These are phyloP conservation scores for Luffia ferchaultella DNA, from an alignment of 2,888 invertebrate genomes.

Conservation along the genomic window DNA sequence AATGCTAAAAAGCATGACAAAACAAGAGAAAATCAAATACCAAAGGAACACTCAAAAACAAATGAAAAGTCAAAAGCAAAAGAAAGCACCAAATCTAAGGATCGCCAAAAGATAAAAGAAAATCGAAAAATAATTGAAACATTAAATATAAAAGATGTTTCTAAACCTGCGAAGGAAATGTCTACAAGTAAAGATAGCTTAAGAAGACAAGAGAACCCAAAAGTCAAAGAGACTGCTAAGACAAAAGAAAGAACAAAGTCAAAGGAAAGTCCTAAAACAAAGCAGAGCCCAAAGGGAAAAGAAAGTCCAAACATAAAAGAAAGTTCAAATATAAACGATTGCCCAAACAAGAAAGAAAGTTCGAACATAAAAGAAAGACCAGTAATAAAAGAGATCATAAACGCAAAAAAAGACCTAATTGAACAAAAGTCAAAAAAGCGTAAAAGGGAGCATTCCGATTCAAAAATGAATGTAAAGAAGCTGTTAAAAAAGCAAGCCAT, in stretches of 20 bases:
- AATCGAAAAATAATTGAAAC: no score
- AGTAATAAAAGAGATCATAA: neutral
- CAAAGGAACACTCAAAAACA: no score
- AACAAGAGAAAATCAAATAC: no score
- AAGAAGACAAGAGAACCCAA: neutral
- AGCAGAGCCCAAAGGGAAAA: neutral
- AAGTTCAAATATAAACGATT: neutral
- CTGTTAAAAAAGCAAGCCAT: slow-evolving; percentile 39
- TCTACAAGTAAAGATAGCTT: no score
- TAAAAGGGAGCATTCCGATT: slow-evolving; percentile 3
- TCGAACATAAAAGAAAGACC: neutral
- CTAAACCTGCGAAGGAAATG: no score
- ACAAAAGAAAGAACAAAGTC: neutral
- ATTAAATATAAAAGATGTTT: no score
- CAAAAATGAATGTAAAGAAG: slow-evolving; percentile 38
- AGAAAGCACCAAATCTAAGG: no score
- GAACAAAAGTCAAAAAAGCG: no score
- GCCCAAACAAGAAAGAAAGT: neutral
- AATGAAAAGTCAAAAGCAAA: no score
- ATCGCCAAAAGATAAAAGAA: no score
- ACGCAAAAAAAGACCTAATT: no score
- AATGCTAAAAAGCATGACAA: no score
- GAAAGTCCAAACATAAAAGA: neutral
- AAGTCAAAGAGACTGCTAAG: neutral
- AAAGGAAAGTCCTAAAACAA: neutral